These are phyloP conservation scores for Drosophila equinoxialis DNA, from an alignment of 1,140 invertebrate species.

Conservation along the genomic window DNA sequence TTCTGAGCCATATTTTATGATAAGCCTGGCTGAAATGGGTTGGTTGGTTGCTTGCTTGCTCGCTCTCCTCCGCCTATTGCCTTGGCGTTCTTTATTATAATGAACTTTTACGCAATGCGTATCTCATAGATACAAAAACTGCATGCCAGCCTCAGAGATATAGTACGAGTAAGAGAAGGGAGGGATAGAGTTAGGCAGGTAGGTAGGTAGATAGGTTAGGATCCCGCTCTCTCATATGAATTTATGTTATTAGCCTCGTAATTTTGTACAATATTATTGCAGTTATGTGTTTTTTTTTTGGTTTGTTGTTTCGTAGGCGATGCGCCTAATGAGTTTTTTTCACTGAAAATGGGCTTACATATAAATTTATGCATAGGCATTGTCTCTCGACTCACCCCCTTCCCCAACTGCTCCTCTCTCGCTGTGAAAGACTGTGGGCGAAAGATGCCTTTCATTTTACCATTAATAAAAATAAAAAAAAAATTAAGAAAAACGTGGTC, in stretches of 20 bases:
- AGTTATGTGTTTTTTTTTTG: conserved; percentile 45
- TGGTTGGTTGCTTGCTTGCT: conserved; percentile 18
- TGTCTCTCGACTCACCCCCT: conserved; percentile 26
- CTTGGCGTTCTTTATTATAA: conserved; percentile 59
- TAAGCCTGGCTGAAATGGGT: conserved; percentile 44
- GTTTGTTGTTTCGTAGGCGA: conserved; percentile 59
- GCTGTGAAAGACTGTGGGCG: not conserved
- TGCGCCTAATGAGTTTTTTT: conserved; percentile 77
- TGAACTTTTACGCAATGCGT: conserved; percentile 76
- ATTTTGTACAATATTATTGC: conserved; percentile 75
- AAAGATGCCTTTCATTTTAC: not conserved
- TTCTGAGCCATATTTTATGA: conserved; percentile 70
- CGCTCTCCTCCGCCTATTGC: conserved; percentile 25
- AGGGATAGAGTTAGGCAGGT: too few species aligned
- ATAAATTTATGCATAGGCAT: conserved; percentile 67
- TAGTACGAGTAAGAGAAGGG: not conserved
- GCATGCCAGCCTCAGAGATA: conserved; percentile 21
- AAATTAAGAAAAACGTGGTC: not conserved
- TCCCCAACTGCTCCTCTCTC: not conserved
- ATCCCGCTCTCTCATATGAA: conserved; percentile 24
- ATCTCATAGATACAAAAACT: conserved; percentile 68
- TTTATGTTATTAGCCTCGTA: conserved; percentile 80
- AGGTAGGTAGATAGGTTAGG: not conserved
- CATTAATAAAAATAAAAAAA: too few species aligned
- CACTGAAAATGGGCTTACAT: conserved; percentile 27